Evolutionary conservation across 2,888 invertebrate species (phyloP).

Genomic region (Stenolophus ochropezus): DNA sequence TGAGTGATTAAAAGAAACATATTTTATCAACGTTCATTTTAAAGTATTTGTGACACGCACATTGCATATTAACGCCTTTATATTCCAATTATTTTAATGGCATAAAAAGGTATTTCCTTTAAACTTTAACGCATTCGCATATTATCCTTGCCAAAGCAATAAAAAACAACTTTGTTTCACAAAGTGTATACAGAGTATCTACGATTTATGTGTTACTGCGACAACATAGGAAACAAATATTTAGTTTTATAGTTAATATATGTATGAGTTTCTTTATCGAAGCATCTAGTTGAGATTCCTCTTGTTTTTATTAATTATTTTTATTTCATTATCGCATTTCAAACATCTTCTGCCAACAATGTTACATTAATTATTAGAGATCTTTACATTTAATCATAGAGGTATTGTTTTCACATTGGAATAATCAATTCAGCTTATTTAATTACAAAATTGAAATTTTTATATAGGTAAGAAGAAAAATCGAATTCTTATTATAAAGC

Average conservation of each 20-base stretch:
- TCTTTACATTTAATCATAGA: no score
- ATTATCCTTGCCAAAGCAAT: not conserved
- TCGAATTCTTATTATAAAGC: no score
- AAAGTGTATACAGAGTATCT: not conserved
- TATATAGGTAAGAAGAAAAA: no score
- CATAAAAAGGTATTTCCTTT: not conserved
- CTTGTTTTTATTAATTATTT: not conserved
- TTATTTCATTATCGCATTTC: not conserved
- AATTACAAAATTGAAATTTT: no score
- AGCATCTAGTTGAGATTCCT: not conserved
- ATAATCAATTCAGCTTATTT: no score
- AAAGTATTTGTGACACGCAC: not conserved
- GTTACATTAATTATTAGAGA: no score
- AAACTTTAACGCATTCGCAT: not conserved
- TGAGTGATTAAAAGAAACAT: not conserved
- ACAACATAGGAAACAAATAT: not conserved
- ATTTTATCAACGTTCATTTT: not conserved
- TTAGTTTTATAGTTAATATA: not conserved
- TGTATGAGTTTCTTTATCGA: not conserved
- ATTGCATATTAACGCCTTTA: not conserved
- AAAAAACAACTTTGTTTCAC: not conserved
- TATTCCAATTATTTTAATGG: not conserved
- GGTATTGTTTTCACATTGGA: no score
- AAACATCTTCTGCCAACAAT: no score
- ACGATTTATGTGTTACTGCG: not conserved